Conservation (phyloP, 1,140 invertebrate species). For the Conus ventricosus region DNA sequence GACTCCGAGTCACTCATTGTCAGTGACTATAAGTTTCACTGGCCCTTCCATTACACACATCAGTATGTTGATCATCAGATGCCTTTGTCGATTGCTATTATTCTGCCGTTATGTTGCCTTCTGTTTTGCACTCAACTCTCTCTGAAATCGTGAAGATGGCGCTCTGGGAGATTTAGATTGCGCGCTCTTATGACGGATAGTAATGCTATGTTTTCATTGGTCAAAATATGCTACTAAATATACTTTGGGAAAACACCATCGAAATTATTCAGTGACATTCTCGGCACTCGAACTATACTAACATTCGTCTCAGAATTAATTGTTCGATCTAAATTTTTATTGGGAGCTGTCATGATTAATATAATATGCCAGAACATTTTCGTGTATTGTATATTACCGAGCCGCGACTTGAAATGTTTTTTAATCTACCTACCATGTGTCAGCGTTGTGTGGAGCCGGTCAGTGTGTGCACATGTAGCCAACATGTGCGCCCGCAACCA, state of each 20-base stretch:
- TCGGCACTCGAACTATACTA: no score
- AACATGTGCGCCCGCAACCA: no score
- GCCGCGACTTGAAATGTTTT: no score
- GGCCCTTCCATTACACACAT: slow-evolving; percentile 29
- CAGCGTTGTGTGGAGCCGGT: no score
- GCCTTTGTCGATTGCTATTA: background rate
- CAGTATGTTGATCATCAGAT: background rate
- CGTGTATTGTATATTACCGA: no score
- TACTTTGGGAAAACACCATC: slow-evolving; percentile 7
- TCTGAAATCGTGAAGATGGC: slow-evolving; percentile 3
- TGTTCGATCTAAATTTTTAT: no score
- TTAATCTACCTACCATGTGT: no score
- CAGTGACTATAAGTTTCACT: slow-evolving; percentile 23
- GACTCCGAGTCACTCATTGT: slow-evolving; percentile 40
- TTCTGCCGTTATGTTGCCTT: background rate
- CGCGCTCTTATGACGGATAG: slow-evolving; percentile 17
- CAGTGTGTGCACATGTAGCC: no score
- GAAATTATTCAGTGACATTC: no score
- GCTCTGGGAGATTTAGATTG: slow-evolving; percentile 32
- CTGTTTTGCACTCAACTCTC: background rate
- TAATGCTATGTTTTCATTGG: slow-evolving; percentile 21
- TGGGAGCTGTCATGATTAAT: no score
- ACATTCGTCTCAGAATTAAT: no score
- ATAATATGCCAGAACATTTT: no score
- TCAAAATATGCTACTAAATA: slow-evolving; percentile 7